Conservation (phyloP, 2,888 invertebrate species). For the Leptinotarsa rubiginosa region DNA sequence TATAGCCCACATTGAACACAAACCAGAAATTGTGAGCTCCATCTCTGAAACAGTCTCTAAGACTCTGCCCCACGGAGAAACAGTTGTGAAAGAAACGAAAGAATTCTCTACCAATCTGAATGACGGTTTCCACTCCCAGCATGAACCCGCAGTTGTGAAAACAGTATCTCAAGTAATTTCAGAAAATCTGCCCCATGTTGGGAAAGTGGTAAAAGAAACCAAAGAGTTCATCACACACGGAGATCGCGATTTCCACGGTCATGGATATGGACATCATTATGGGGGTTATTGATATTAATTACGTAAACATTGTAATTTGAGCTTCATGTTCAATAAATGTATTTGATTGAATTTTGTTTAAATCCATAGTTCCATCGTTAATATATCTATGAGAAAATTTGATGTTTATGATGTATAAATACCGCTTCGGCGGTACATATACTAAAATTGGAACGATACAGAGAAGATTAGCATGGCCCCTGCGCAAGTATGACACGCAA, state of each 20-base stretch:
- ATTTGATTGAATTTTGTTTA: not conserved
- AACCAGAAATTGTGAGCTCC: not conserved
- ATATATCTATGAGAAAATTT: too few relatives aligned
- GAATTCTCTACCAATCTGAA: not conserved
- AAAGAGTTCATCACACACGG: not conserved
- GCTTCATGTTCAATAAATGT: not conserved
- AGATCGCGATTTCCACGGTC: not conserved
- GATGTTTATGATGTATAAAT: too few relatives aligned
- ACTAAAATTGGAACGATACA: conserved; percentile 93
- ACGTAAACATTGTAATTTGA: not conserved
- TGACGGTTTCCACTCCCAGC: not conserved
- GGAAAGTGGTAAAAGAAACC: not conserved
- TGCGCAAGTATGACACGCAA: conserved; percentile 94
- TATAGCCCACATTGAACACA: not conserved
- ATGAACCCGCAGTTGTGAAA: not conserved
- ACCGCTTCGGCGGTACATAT: conserved; percentile 83
- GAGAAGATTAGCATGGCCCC: conserved; percentile 93
- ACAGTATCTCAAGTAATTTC: not conserved
- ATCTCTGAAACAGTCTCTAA: not conserved
- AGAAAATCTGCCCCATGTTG: not conserved
- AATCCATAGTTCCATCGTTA: too few relatives aligned
- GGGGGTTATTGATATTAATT: not conserved
- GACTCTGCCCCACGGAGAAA: not conserved
- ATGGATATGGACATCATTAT: not conserved
- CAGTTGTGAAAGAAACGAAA: not conserved